Conservation (phyloP, 2,888 invertebrate genomes). For the Galerucella pusilla region DNA sequence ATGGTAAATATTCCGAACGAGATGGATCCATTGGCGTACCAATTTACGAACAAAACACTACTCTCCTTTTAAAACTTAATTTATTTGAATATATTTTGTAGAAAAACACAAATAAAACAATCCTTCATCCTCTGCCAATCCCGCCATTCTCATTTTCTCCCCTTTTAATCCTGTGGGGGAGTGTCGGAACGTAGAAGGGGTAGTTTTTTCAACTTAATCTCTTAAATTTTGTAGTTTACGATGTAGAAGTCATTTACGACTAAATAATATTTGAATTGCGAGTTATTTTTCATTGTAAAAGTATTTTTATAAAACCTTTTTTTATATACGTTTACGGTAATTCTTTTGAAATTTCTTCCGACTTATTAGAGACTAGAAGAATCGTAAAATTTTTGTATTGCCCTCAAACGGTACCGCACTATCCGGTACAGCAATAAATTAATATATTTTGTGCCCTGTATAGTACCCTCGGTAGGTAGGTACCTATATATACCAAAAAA, state of each 20-base stretch:
- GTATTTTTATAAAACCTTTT: background rate
- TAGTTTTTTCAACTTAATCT: too few relatives aligned
- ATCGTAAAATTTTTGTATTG: background rate
- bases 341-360: background rate
- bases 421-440: conserved; percentile 15
- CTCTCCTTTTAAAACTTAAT: too few relatives aligned
- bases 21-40: conserved; percentile 20
- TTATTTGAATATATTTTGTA: too few relatives aligned
- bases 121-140: too few relatives aligned
- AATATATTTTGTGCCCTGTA: conserved; percentile 11
- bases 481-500: background rate
- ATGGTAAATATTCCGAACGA: conserved; percentile 36
- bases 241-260: too few relatives aligned
- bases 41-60: background rate
- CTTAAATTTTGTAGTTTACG: too few relatives aligned
- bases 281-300: too few relatives aligned
- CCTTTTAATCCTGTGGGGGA: too few relatives aligned
- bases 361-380: background rate
- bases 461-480: background rate
- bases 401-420: background rate
- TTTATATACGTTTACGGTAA: background rate
- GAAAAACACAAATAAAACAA: too few relatives aligned
- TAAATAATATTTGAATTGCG: too few relatives aligned
- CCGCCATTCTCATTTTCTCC: too few relatives aligned
- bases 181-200: too few relatives aligned